A percentile compares a stretch with the other conserved stretches of the same genome.
phyloP scores from a whole-genome alignment of 2,797 vertebrate species.

The Characodon lateralis region DNA sequence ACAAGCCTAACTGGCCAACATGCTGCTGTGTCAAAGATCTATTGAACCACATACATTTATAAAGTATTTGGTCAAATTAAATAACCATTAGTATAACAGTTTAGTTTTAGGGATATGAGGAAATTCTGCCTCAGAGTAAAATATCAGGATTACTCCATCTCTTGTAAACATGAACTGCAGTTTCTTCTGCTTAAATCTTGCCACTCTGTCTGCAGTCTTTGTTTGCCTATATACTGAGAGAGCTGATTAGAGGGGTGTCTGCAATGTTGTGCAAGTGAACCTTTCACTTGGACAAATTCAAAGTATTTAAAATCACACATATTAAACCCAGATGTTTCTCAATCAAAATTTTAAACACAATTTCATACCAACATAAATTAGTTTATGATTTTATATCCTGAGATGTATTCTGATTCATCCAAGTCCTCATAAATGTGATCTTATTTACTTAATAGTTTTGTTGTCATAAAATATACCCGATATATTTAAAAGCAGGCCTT shows the following conservation, averaged over 20 bases:
- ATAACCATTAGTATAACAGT: background rate
- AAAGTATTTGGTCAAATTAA: background rate
- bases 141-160: background rate
- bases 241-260: background rate
- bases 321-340: background rate
- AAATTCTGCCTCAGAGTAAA: background rate
- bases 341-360: no score
- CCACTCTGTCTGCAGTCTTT: background rate
- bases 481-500: no score
- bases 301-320: background rate
- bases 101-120: background rate
- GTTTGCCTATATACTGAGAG: background rate
- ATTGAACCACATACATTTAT: background rate
- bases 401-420: no score
- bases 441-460: no score
- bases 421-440: no score
- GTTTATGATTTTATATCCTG: background rate
- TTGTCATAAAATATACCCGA: no score
- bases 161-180: background rate
- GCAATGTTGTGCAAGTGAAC: background rate
- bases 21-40: background rate
- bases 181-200: background rate
- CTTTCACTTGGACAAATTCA: background rate
- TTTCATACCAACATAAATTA: background rate
- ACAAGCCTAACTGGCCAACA: background rate